Percentiles rank a stretch among this genome's conserved stretches.
Conservation (phyloP, 2,113 vertebrate genomes). For the Petromus typicus region DNA sequence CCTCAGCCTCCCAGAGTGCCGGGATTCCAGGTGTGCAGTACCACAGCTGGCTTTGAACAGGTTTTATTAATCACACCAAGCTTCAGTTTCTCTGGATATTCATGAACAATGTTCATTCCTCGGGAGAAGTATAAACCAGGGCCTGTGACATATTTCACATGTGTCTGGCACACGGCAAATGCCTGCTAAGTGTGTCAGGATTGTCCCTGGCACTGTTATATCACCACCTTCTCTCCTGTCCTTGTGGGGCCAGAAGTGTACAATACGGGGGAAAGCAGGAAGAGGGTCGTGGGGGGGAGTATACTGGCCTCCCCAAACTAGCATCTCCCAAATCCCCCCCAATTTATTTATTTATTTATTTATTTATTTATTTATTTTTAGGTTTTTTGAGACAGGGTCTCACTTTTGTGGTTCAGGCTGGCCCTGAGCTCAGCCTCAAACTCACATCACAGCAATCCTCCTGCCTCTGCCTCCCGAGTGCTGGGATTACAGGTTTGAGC, state of each 20-base stretch:
- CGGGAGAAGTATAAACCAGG: not conserved
- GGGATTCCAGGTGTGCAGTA: not conserved
- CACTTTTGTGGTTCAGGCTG: too few species aligned
- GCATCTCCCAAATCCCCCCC: accelerated
- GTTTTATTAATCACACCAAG: not conserved
- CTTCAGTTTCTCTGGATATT: not conserved
- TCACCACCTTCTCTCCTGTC: not conserved
- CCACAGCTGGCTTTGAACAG: not conserved
- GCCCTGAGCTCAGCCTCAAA: too few species aligned
- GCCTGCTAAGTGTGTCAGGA: not conserved
- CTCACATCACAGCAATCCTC: too few species aligned
- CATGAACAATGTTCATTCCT: not conserved
- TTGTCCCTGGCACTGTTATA: not conserved
- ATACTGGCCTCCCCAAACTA: not conserved
- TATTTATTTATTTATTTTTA: too few species aligned
- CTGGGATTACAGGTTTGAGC: too few species aligned
- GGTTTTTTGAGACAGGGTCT: too few species aligned
- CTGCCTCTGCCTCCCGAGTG: too few species aligned
- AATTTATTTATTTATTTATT: too few species aligned
- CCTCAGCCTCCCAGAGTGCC: not conserved
- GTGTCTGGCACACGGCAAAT: not conserved
- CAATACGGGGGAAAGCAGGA: not conserved
- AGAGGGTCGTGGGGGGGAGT: not conserved
- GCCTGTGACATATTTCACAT: not conserved
- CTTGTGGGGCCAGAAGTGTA: not conserved